phyloP scores from a whole-genome alignment of 2,797 vertebrate species.

The Acrossocheilus fasciatus region DNA sequence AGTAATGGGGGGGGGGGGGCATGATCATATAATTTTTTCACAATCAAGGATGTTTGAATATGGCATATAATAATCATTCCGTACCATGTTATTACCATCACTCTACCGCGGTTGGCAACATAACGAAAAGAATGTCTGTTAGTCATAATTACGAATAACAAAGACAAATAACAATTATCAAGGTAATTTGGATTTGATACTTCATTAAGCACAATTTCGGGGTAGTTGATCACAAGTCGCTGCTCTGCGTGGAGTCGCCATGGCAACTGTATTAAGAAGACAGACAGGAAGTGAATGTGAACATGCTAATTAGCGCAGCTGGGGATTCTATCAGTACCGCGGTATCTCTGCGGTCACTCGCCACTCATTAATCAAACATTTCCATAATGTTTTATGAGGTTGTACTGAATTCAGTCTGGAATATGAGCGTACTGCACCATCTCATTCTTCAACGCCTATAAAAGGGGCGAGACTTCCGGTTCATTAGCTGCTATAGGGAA shows the following conservation, averaged over 20 bases:
- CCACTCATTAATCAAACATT: conserved; percentile 10
- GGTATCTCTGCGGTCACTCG: conserved; percentile 68
- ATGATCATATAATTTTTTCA: neutral
- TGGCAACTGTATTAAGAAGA: conserved; percentile 59
- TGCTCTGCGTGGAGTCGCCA: conserved; percentile 56
- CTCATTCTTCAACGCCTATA: no score
- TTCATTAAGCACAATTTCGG: conserved; percentile 79
- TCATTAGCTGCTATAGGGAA: no score
- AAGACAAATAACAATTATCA: conserved; percentile 74
- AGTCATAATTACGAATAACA: conserved; percentile 69
- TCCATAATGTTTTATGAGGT: neutral
- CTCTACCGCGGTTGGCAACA: neutral
- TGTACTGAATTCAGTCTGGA: neutral
- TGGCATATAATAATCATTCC: no score
- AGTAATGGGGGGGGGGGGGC: neutral
- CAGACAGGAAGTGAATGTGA: conserved; percentile 41
- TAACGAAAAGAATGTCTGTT: conserved; percentile 51
- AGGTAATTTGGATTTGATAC: conserved; percentile 78
- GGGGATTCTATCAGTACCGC: conserved; percentile 68
- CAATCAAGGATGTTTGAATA: neutral
- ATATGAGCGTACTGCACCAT: no score
- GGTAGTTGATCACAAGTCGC: conserved; percentile 69
- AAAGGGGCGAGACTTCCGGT: no score
- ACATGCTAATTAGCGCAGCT: conserved; percentile 71
- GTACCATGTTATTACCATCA: neutral